phyloP scores from a whole-genome alignment of 2,113 vertebrate species.

The Oplegnathus fasciatus region DNA sequence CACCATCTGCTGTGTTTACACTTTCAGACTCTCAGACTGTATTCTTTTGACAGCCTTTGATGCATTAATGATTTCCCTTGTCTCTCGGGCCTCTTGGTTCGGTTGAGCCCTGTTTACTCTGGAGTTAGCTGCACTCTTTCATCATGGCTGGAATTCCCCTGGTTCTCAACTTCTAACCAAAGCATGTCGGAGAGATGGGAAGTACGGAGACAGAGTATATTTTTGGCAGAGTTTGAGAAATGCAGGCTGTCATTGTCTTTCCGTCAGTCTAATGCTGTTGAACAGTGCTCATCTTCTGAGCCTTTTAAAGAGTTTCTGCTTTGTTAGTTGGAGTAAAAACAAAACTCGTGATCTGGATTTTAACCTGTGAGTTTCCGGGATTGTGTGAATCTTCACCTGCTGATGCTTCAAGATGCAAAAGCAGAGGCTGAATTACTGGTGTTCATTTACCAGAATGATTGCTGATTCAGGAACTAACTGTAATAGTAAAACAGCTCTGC shows the following conservation, averaged over 20 bases:
- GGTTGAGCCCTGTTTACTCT: constrained; percentile 67
- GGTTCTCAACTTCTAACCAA: constrained; percentile 58
- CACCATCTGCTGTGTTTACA: constrained; percentile 72
- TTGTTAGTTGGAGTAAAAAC: constrained; percentile 2
- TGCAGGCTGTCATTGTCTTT: constrained; percentile 41
- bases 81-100: constrained; percentile 62
- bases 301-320: constrained; percentile 35
- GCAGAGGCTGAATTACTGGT: constrained; percentile 4
- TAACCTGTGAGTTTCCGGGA: background rate
- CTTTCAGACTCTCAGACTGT: constrained; percentile 61
- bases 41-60: constrained; percentile 76
- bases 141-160: constrained; percentile 74
- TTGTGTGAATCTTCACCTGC: constrained; percentile 24
- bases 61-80: constrained; percentile 73
- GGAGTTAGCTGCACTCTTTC: constrained; percentile 70
- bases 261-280: constrained; percentile 19
- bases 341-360: constrained; percentile 22
- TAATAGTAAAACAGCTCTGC: background rate
- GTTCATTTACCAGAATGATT: background rate
- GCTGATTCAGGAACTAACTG: constrained; percentile 15
- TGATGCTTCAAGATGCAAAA: constrained; percentile 23
- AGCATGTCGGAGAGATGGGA: constrained; percentile 47
- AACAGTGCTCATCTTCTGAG: constrained; percentile 38
- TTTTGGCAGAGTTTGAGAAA: constrained; percentile 54
- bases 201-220: constrained; percentile 32